Evolutionary conservation across 2,888 invertebrate genomes (phyloP).

Genomic region (Dione juno): DNA sequence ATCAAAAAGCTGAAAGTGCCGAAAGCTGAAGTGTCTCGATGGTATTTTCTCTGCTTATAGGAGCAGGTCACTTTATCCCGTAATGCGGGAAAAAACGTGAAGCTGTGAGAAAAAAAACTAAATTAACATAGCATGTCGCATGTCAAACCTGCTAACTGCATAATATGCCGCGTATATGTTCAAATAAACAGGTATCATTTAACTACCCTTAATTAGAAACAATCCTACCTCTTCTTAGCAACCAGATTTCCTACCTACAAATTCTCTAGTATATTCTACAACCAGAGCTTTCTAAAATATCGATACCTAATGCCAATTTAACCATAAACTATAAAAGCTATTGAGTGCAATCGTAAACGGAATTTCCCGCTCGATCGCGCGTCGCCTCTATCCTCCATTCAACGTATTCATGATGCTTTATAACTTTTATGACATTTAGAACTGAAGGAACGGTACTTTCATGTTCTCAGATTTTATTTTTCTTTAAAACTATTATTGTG

Average conservation of each 20-base stretch:
- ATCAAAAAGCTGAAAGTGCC: too few species aligned
- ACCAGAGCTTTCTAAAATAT: background rate
- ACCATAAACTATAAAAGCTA: slow-evolving; percentile 59
- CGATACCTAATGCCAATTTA: slow-evolving; percentile 43
- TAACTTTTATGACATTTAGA: slow-evolving; percentile 48
- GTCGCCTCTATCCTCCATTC: slow-evolving; percentile 48
- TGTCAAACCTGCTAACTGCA: too few species aligned
- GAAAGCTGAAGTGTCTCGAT: too few species aligned
- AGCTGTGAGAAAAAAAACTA: too few species aligned
- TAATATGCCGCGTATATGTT: too few species aligned
- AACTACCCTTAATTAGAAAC: too few species aligned
- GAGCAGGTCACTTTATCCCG: too few species aligned
- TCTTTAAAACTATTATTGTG: slow-evolving; percentile 34
- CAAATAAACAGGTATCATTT: too few species aligned
- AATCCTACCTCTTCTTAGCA: background rate
- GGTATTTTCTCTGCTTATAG: too few species aligned
- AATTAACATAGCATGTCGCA: too few species aligned
- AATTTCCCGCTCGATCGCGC: slow-evolving; percentile 64
- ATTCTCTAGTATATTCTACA: background rate
- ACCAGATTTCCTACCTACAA: background rate
- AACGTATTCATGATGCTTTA: slow-evolving; percentile 63
- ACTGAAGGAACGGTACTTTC: slow-evolving; percentile 54
- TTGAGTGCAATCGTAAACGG: slow-evolving; percentile 66
- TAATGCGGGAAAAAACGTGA: too few species aligned
- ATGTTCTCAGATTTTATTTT: slow-evolving; percentile 55